A percentile compares a stretch with the other conserved stretches of the same genome.
phyloP scores from a whole-genome alignment of 2,113 vertebrate genomes.

The Corythornis cristatus region DNA sequence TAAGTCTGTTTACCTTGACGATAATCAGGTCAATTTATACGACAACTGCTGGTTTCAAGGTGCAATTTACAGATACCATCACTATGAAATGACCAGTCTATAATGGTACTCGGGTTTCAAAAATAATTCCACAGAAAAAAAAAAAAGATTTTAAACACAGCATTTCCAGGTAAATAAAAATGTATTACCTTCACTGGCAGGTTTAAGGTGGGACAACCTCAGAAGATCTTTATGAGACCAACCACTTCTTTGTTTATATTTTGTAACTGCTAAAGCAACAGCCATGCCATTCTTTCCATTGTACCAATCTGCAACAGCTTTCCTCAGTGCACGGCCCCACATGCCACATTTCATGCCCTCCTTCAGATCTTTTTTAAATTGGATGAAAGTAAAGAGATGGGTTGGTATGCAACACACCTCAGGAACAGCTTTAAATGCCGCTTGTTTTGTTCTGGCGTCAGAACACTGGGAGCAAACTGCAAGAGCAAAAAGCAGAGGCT shows the following conservation, averaged over 20 bases:
- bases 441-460: conserved; percentile 87
- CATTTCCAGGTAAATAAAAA: conserved; percentile 35
- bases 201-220: conserved; percentile 91
- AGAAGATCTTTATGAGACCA: conserved; percentile 96
- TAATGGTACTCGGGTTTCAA: background rate
- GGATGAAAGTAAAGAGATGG: conserved; percentile 91
- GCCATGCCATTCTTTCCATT: conserved; percentile 87
- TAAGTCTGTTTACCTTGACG: background rate
- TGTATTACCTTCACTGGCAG: conserved; percentile 87
- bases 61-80: background rate
- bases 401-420: conserved; percentile 86
- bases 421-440: conserved; percentile 85
- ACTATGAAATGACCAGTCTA: background rate
- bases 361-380: conserved; percentile 93
- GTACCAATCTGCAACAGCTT: conserved; percentile 93
- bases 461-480: conserved; percentile 91
- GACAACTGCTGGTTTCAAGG: background rate
- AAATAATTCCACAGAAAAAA: background rate
- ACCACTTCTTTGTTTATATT: conserved; percentile 90
- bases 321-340: conserved; percentile 93
- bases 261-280: conserved; percentile 88
- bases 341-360: conserved; percentile 92
- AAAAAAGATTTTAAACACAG: background rate
- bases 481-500: conserved; percentile 86
- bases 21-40: background rate